Conservation (phyloP, 2,888 invertebrate species). For the Drosophila silvestris region DNA sequence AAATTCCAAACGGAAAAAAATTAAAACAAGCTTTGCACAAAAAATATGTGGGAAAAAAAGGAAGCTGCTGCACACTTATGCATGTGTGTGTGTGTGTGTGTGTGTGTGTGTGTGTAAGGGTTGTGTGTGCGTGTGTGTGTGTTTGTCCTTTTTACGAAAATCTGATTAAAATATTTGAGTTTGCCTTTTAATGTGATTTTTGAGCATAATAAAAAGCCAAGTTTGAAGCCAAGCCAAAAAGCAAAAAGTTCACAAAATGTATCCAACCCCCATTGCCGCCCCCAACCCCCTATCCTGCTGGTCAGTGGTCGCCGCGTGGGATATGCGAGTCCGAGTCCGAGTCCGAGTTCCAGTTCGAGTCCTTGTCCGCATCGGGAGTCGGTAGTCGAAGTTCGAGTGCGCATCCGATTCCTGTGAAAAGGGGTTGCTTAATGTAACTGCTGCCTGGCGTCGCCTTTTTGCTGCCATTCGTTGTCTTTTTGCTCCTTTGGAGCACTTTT, state of each 20-base stretch:
- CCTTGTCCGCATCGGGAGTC: conserved; percentile 1
- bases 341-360: conserved; percentile 13
- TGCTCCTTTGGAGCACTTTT: conserved; percentile 17
- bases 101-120: conserved; percentile 39
- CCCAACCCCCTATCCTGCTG: background rate
- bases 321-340: conserved; percentile 23
- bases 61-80: conserved; percentile 38
- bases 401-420: conserved; percentile 32
- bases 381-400: conserved; percentile 19
- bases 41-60: conserved; percentile 30
- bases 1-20: conserved; percentile 31
- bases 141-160: conserved; percentile 80
- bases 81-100: conserved; percentile 39
- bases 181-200: conserved; percentile 85
- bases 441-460: conserved; percentile 29
- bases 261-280: conserved; percentile 3
- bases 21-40: conserved; percentile 49
- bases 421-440: conserved; percentile 52
- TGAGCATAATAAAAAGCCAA: conserved; percentile 82
- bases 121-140: conserved; percentile 44
- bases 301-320: conserved; percentile 17
- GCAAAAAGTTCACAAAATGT: conserved; percentile 55
- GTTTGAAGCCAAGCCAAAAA: conserved; percentile 51
- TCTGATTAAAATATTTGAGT: conserved; percentile 85
- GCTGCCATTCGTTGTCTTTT: conserved; percentile 28